phyloP scores from a whole-genome alignment of 2,888 invertebrate genomes.

The Priocnemis perturbator region DNA sequence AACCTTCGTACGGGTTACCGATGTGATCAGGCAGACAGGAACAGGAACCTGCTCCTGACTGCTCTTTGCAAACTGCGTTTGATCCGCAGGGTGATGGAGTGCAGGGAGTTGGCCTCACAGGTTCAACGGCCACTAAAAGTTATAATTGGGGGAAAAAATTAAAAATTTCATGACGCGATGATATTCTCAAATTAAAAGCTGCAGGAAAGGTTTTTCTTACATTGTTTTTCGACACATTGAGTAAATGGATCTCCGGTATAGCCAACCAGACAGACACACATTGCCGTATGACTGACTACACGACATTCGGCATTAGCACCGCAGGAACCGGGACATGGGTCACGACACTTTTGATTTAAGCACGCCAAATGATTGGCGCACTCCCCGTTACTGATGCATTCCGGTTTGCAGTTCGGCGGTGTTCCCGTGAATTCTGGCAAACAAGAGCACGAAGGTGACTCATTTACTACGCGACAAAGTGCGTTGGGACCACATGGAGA shows the following conservation, averaged over 20 bases:
- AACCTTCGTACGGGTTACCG: conserved; percentile 84
- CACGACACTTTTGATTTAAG: conserved; percentile 82
- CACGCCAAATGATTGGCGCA: conserved; percentile 81
- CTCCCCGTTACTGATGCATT: conserved; percentile 82
- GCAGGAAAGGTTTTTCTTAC: conserved; percentile 42
- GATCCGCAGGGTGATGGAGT: conserved; percentile 85
- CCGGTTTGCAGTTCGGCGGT: conserved; percentile 82
- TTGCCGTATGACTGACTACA: conserved; percentile 84
- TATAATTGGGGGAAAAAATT: not conserved
- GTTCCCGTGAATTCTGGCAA: conserved; percentile 79
- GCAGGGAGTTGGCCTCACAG: conserved; percentile 76
- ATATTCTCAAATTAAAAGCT: not conserved
- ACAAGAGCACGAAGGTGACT: conserved; percentile 82
- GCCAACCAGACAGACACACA: conserved; percentile 80
- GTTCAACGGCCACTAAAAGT: conserved; percentile 5
- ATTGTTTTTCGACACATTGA: conserved; percentile 76
- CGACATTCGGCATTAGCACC: conserved; percentile 84
- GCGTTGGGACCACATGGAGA: conserved; percentile 83
- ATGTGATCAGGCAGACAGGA: conserved; percentile 86
- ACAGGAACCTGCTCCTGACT: conserved; percentile 84
- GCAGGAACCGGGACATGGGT: conserved; percentile 84
- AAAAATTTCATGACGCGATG: conserved; percentile 46
- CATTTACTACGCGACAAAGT: conserved; percentile 80
- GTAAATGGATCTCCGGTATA: conserved; percentile 83
- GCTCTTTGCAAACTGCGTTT: conserved; percentile 84